Evolutionary conservation across 2,888 invertebrate genomes (phyloP).

Genomic region (Brachynemurus nebulosus): DNA sequence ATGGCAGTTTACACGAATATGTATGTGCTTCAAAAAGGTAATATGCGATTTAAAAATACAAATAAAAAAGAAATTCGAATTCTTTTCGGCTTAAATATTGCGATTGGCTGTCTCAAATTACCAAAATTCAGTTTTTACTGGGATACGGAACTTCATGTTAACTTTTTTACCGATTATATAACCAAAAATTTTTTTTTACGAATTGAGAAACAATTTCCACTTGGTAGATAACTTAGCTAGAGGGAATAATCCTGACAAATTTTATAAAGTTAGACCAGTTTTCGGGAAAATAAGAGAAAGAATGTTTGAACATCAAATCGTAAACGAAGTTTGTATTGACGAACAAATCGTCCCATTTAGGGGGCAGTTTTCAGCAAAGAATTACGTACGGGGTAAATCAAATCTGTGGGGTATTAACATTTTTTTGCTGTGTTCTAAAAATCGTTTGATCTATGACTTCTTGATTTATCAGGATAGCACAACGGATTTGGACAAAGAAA

Average conservation of each 20-base stretch:
- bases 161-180: background rate
- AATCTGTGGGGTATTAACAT: constrained; percentile 21
- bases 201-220: constrained; percentile 6
- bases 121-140: background rate
- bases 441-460: constrained; percentile 20
- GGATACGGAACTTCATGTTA: background rate
- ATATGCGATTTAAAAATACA: background rate
- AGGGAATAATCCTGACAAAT: constrained; percentile 5
- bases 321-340: constrained; percentile 16
- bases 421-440: constrained; percentile 19
- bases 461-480: too few species aligned
- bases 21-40: background rate
- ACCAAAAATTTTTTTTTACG: constrained; percentile 2
- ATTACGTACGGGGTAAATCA: constrained; percentile 22
- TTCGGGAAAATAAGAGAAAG: constrained; percentile 13
- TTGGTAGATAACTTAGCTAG: constrained; percentile 2
- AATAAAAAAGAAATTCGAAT: background rate
- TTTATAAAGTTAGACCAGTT: constrained; percentile 17
- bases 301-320: constrained; percentile 7
- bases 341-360: constrained; percentile 24
- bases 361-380: constrained; percentile 20
- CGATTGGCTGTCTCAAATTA: background rate
- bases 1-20: background rate
- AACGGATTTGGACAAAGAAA: too few species aligned
- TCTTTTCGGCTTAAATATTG: background rate